Evolutionary conservation across 2,797 vertebrate genomes (phyloP), one percentile per base, ranked within the genome.

Genomic region (Cirrhinus molitorella): DNA sequence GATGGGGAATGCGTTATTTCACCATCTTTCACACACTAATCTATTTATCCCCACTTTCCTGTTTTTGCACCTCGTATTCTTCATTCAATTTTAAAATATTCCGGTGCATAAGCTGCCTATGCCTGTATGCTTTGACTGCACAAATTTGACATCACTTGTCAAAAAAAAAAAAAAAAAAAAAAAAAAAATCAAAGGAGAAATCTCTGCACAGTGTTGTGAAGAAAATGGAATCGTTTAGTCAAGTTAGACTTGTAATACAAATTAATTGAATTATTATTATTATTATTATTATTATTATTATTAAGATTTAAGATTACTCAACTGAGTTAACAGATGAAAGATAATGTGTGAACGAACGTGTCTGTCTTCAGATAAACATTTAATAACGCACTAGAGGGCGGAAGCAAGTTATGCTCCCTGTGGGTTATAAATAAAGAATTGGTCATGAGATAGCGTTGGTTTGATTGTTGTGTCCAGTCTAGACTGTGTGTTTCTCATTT

Each of bases 391-490:
- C 51, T 55, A 71, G 47, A 83, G 87, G 87, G 74, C 78, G 86
- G 85, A 85, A 90, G 83, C 83, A 90, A 91, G 89, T 59, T 93
- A 91, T 93, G 92, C 82, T 83, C 91, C 93, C 88, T 59, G 0
- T 40, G 87, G 83, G 47, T 72, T 63, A 65, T 59, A 65, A n/a
- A 49, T 1, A n/a, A 92, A 94, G 94, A n/a, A n/a, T n/a, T n/a
- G n/a, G n/a, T n/a, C n/a, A n/a, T n/a, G n/a, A n/a, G n/a, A n/a
- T n/a, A n/a, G n/a, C n/a, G n/a, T n/a, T n/a, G n/a, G 94, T 89
- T 93, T 94, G 92, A 91, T 88, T 94, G 93, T 92, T 94, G 93
- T 94, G 89, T 31, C 89, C 90, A 91, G 92, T 93, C 91, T 92
- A 70, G 85, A 65, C 59, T n/a, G n/a, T 63, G 83, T 71, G 86